These are phyloP conservation scores for Argyrosomus japonicus DNA, from an alignment of 2,113 vertebrate genomes.

Conservation along the genomic window DNA sequence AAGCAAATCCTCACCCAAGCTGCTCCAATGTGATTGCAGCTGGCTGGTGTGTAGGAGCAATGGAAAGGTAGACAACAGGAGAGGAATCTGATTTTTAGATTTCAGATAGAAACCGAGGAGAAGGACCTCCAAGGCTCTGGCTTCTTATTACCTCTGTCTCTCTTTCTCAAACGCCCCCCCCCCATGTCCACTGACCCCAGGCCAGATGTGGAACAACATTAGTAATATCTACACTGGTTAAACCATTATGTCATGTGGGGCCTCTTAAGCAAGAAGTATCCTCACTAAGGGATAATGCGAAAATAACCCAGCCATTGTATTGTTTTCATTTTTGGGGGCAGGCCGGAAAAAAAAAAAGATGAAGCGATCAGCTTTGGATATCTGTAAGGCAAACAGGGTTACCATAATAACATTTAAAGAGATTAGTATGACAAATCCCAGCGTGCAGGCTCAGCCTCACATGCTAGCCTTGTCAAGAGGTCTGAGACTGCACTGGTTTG, in stretches of 20 bases:
- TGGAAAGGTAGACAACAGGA: conserved; percentile 18
- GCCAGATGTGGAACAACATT: conserved; percentile 67
- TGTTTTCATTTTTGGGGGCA: conserved; percentile 67
- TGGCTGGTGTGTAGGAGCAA: conserved; percentile 55
- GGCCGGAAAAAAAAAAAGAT: conserved; percentile 42
- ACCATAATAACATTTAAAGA: conserved; percentile 78
- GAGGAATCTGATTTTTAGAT: conserved; percentile 60
- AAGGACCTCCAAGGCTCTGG: conserved; percentile 56
- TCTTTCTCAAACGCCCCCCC: conserved; percentile 14
- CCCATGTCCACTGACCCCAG: conserved; percentile 52
- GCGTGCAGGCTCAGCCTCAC: conserved; percentile 44
- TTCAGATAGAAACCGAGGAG: conserved; percentile 37
- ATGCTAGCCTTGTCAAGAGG: conserved; percentile 45
- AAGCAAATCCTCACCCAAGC: conserved; percentile 41
- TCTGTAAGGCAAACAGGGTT: conserved; percentile 65
- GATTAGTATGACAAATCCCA: conserved; percentile 78
- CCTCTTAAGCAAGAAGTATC: conserved; percentile 56
- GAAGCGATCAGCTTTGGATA: conserved; percentile 69
- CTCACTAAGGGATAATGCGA: conserved; percentile 57
- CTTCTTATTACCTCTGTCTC: conserved; percentile 41
- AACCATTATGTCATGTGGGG: conserved; percentile 58
- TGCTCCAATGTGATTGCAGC: conserved; percentile 71
- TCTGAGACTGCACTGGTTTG: conserved; percentile 27
- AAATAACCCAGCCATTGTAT: conserved; percentile 62
- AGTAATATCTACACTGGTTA: conserved; percentile 61